Conservation (phyloP, 2,888 invertebrate genomes). For the Caenorhabditis sp. region DNA sequence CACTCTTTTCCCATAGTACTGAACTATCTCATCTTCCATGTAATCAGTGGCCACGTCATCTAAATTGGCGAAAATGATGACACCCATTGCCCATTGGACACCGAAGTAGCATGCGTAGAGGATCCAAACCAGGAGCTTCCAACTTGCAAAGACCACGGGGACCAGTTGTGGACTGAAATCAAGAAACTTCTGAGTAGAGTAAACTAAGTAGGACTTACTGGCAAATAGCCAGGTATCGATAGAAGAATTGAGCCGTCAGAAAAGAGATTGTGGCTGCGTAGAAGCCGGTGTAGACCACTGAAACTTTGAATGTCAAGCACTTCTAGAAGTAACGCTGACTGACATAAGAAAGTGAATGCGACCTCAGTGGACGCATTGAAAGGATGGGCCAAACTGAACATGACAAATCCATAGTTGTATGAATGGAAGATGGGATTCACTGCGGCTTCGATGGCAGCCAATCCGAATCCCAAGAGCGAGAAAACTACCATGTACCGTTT, state of each 20-base stretch:
- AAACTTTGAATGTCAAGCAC: background rate
- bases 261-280: conserved; percentile 38
- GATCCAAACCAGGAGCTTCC: conserved; percentile 29
- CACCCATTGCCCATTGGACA: conserved; percentile 31
- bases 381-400: conserved; percentile 30
- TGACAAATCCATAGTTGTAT: conserved; percentile 32
- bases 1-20: conserved; percentile 23
- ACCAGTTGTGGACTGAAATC: conserved; percentile 26
- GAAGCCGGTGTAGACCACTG: conserved; percentile 23
- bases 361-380: conserved; percentile 16
- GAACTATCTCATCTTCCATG: conserved; percentile 24
- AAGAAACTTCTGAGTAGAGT: background rate
- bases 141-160: conserved; percentile 5
- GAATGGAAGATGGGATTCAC: conserved; percentile 46
- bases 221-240: conserved; percentile 21
- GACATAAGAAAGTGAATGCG: conserved; percentile 11
- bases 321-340: background rate
- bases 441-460: conserved; percentile 31
- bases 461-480: conserved; percentile 26
- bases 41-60: conserved; percentile 21
- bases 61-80: conserved; percentile 8
- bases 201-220: background rate
- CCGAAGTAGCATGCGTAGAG: conserved; percentile 21
- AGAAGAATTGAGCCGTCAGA: conserved; percentile 33
- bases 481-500: conserved; percentile 44